Evolutionary conservation across 2,888 invertebrate species (phyloP), one percentile per base, ranked within the genome.

Genomic region (Macrostomum cliftonense): DNA sequence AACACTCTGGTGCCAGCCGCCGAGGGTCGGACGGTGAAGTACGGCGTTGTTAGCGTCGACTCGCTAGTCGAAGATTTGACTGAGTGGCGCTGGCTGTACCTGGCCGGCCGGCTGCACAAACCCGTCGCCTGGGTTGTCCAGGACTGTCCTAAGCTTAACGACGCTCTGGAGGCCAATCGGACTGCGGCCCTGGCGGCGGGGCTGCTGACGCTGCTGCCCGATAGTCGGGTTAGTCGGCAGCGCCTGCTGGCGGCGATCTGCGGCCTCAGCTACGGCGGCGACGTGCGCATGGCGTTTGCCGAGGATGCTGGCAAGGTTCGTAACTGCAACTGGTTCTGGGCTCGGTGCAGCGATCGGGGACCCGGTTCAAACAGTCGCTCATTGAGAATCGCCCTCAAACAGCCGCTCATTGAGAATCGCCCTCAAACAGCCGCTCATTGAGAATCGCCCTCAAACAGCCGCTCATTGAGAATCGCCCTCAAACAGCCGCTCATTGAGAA

Each of bases 61-160:
- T 16, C 39, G 1, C 16, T 50, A 7, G 4, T 43, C 2, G 20
- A 13, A 12, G 51, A 51, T 51, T 37, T 51, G 21, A 43, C 7
- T 9, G 14, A 51, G 12, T 51, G 51, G 51, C 14, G 17, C 9
- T 39, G 44, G 13, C 36, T 51, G 14, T 51, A 51, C 38, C 36
- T 51, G 9, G 51, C 51, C 37, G 51, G 51, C 13, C 43, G 51
- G 13, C 21, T 51, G 44, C 51, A 51, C 17, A 51, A 51, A 37
- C 51, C 51, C 21, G 51, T 51, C 7, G 43, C 28, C 17, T 51
- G 51, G 51, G 37, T 51, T 16, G 21, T 20, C 13, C 47, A 49
- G 36, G 45, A 39, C n/a, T 20, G 43, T 17, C 21, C 43, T 2
- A 14, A 9, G 5, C 12, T 43, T 4, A 11, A 7, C 14, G 20